Evolutionary conservation across 2,113 vertebrate genomes (phyloP), one percentile per base, ranked within the genome.

Genomic region (Reinhardtius hippoglossoides): DNA sequence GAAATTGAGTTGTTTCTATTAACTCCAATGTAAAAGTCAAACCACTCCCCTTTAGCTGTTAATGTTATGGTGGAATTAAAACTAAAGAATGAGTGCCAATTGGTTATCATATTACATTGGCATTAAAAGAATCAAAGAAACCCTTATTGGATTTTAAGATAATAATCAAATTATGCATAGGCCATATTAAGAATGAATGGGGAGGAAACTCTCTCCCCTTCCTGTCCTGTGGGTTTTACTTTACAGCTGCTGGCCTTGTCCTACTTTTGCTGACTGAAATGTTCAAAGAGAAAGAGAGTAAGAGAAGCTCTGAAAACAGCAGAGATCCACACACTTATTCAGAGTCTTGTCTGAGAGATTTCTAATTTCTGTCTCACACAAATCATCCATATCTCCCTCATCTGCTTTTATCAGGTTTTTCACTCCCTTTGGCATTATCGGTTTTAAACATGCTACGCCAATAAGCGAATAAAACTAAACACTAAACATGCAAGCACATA

Each of bases 201-300:
- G 60, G 54, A 35, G 21, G 24, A 60, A 54, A 54, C 46, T 31
- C 50, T 23, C 42, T 23, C 18, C 24, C 27, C 31, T 13, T 50
- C 14, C 18, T 52, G 31, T 44, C 44, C 24, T 56, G 20, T 71
- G 73, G 67, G 46, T 37, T 71, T 66, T 37, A 55, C 61, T 76
- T 40, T 67, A 52, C 73, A 66, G 80, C 57, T 71, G 61, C 48
- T 76, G 73, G 73, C 46, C 67, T 55, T 71, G 67, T 50, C 80
- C 67, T 82, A 67, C 80, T 72, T 76, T 72, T 67, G 52, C 5
- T 42, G 14, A 61, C 37, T 62, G 46, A 59, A 18, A 78, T 27
- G 18, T 66, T 67, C 70, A 80, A 48, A 72, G 56, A 37, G 13
- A 57, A 48, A 55, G 37, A 14, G 31, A 61, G 8, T 56, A 37